Conservation (phyloP, 2,113 vertebrate genomes). For the Solenodon paradoxus region DNA sequence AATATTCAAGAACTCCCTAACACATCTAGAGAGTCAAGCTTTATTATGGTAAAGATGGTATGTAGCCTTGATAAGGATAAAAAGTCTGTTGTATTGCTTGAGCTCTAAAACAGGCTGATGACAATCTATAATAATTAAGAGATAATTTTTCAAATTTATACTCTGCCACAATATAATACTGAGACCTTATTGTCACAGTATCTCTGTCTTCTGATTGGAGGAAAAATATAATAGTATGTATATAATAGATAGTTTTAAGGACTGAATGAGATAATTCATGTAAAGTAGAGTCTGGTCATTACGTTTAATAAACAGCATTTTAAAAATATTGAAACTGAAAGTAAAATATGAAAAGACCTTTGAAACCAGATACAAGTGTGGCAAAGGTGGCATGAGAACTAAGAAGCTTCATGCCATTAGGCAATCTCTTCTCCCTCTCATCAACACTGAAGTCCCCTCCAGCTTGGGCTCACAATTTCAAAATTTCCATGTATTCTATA, state of each 20-base stretch:
- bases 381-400: background rate
- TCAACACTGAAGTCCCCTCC: background rate
- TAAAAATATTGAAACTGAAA: too few relatives aligned
- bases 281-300: background rate
- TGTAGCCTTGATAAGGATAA: background rate
- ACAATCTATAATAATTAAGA: background rate
- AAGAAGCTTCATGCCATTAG: background rate
- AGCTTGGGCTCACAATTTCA: background rate
- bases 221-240: background rate
- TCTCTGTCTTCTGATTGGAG: background rate
- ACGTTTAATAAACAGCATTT: too few relatives aligned
- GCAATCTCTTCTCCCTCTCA: background rate
- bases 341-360: background rate
- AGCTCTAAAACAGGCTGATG: background rate
- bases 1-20: background rate
- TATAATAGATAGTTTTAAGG: background rate
- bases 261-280: background rate
- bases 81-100: background rate
- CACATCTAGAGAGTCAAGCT: background rate
- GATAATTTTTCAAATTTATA: background rate
- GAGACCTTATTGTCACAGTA: background rate
- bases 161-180: background rate
- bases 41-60: too few relatives aligned
- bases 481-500: background rate
- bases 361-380: background rate